These are phyloP conservation scores for Apodemus speciosus DNA, from an alignment of 2,113 vertebrate species.

Conservation along the genomic window DNA sequence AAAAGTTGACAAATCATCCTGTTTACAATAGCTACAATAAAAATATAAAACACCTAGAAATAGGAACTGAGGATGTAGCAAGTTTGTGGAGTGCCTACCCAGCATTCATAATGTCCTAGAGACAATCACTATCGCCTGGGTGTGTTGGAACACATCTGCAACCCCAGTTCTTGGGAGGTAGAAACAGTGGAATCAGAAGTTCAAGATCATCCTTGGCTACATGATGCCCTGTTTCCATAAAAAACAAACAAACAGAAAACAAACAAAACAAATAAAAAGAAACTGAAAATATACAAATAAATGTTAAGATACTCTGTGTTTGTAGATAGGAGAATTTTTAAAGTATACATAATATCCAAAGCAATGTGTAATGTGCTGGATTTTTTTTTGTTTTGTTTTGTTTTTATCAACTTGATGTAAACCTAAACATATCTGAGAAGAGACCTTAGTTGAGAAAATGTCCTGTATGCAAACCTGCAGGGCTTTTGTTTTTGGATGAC, in stretches of 20 bases:
- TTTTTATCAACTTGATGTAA: background rate
- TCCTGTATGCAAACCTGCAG: no score
- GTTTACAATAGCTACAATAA: background rate
- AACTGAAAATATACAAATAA: background rate
- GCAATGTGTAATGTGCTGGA: background rate
- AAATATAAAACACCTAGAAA: background rate
- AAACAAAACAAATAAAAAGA: background rate
- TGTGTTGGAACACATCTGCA: background rate
- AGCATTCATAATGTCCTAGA: background rate
- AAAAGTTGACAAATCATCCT: background rate
- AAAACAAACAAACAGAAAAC: background rate
- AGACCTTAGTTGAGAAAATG: background rate
- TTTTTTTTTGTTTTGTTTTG: no score
- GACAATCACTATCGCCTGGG: background rate
- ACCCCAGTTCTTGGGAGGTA: background rate
- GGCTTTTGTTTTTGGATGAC: no score
- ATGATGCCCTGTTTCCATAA: background rate
- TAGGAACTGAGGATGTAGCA: background rate
- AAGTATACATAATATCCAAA: background rate
- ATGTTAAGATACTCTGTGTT: background rate
- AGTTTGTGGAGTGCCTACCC: background rate
- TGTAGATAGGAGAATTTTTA: background rate
- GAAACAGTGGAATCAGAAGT: background rate
- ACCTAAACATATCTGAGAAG: background rate
- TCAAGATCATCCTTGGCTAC: background rate